A percentile compares a stretch with the other conserved stretches of the same genome.
phyloP scores from a whole-genome alignment of 2,888 invertebrate genomes.

The Muscina levida region DNA sequence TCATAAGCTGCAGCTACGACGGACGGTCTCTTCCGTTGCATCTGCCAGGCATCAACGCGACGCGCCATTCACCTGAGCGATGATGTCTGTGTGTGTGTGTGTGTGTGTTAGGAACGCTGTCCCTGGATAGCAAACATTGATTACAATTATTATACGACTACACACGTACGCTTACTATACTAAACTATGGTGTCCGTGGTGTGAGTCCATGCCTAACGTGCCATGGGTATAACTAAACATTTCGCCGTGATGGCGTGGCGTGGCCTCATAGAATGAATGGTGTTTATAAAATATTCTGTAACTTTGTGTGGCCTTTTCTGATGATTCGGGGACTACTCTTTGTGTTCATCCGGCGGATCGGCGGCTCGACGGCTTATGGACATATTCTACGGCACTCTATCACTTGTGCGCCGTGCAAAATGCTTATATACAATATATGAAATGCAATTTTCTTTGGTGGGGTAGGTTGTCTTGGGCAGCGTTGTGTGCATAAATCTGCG shows the following conservation, averaged over 20 bases:
- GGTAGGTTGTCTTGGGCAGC: slow-evolving; percentile 26
- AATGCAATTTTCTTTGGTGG: slow-evolving; percentile 49
- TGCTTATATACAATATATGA: slow-evolving; percentile 20
- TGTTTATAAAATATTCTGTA: slow-evolving; percentile 22
- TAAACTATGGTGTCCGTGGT: neutral
- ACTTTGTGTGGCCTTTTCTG: slow-evolving; percentile 61
- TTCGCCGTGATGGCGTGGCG: neutral
- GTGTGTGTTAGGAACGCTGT: slow-evolving; percentile 35
- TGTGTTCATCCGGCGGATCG: slow-evolving; percentile 13
- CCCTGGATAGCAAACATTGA: slow-evolving; percentile 38
- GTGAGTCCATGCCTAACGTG: slow-evolving; percentile 26
- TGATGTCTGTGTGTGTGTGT: no score
- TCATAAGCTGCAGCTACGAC: slow-evolving; percentile 23
- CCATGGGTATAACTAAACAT: neutral
- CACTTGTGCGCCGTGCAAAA: neutral
- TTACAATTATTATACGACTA: slow-evolving; percentile 55
- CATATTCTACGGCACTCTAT: neutral
- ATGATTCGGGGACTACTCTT: slow-evolving; percentile 34
- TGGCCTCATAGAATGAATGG: neutral
- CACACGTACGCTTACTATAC: no score
- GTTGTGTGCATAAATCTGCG: slow-evolving; percentile 42
- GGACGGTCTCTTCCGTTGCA: neutral
- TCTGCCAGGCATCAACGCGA: slow-evolving; percentile 3
- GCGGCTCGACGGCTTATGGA: neutral
- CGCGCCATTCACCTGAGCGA: slow-evolving; percentile 17